These are phyloP conservation scores for Oncorhynchus keta DNA, from an alignment of 2,113 vertebrate genomes.

Conservation along the genomic window DNA sequence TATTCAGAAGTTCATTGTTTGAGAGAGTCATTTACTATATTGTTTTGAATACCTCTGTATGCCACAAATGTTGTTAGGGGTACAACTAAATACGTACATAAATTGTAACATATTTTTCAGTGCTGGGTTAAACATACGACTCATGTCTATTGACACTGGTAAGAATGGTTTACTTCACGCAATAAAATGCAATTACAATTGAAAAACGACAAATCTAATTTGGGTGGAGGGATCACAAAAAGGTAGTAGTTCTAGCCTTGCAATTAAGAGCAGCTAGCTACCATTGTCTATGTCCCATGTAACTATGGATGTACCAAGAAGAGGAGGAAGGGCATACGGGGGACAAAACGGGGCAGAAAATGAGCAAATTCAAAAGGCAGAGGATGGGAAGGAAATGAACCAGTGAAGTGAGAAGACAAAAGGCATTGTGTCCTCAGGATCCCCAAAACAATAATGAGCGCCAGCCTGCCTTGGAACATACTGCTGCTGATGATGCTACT, in stretches of 20 bases:
- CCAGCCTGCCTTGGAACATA: conserved; percentile 31
- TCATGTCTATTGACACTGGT: too few species aligned
- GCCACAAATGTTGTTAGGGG: neutral
- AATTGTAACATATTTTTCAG: neutral
- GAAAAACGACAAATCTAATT: neutral
- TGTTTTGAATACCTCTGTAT: neutral
- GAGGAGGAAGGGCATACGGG: conserved; percentile 32
- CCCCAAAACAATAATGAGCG: conserved; percentile 53
- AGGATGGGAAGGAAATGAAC: conserved; percentile 62
- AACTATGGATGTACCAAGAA: conserved; percentile 52
- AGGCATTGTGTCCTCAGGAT: conserved; percentile 65
- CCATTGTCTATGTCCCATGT: conserved; percentile 37
- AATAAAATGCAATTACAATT: too few species aligned
- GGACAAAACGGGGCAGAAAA: conserved; percentile 70
- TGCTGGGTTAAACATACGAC: neutral
- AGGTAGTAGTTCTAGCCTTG: neutral
- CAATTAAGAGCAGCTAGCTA: conserved; percentile 29
- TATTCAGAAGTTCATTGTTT: too few species aligned
- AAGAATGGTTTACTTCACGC: too few species aligned
- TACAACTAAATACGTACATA: neutral
- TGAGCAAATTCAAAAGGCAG: conserved; percentile 78
- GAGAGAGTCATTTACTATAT: too few species aligned
- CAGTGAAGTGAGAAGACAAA: conserved; percentile 72
- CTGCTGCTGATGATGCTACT: conserved; percentile 6
- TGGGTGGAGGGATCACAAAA: neutral